These are phyloP conservation scores for Dorcus parallelipipedus DNA, from an alignment of 2,888 invertebrate species.

Conservation along the genomic window DNA sequence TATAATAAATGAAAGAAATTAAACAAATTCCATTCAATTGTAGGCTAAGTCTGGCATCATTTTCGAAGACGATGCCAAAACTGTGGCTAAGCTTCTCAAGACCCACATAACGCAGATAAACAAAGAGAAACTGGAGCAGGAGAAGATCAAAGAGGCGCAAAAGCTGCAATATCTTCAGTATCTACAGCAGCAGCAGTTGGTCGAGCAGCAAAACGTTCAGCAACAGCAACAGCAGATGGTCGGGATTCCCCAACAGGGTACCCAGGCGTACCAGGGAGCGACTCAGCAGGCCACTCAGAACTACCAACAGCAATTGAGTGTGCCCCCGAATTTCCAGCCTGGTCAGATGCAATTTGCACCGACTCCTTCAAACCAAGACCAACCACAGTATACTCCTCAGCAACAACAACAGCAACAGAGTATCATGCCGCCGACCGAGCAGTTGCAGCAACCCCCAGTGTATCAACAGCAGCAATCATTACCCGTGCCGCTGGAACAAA, in stretches of 20 bases:
- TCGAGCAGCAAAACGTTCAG: constrained; percentile 21
- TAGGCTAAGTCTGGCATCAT: constrained; percentile 87
- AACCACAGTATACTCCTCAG: constrained; percentile 26
- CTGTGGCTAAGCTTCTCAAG: constrained; percentile 86
- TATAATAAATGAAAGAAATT: not conserved
- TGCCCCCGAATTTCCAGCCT: constrained; percentile 35
- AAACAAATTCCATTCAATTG: not conserved
- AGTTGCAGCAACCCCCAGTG: constrained; percentile 18
- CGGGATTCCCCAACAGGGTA: constrained; percentile 50
- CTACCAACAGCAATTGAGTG: constrained; percentile 10
- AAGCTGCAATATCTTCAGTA: constrained; percentile 57
- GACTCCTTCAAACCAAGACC: constrained; percentile 11
- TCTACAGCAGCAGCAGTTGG: constrained; percentile 37
- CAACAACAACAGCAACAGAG: constrained; percentile 32
- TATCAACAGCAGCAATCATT: constrained; percentile 20
- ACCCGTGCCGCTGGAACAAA: constrained; percentile 23
- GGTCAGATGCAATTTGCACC: constrained; percentile 32
- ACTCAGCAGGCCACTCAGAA: constrained; percentile 1
- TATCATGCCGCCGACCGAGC: constrained; percentile 38
- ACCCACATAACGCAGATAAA: constrained; percentile 77
- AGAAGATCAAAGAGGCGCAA: constrained; percentile 50
- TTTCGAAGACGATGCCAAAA: constrained; percentile 90
- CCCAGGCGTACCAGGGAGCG: constrained; percentile 44
- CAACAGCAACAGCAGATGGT: constrained; percentile 49
- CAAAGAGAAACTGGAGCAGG: constrained; percentile 56